Evolutionary conservation across 2,888 invertebrate genomes (phyloP), one percentile per base, ranked within the genome.

Genomic region (Lamellibrachia satsuma): DNA sequence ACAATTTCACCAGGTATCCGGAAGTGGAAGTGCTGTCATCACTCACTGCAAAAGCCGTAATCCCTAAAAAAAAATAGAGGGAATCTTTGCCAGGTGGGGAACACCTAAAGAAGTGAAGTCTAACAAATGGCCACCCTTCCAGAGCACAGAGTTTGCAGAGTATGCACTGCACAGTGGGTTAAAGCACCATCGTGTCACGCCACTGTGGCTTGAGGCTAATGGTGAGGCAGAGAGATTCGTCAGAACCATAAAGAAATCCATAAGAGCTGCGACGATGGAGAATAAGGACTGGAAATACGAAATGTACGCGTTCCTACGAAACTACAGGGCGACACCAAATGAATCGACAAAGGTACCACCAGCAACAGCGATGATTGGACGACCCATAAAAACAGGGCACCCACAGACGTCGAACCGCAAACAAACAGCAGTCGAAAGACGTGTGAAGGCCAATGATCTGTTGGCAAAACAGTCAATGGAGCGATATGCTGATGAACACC

Each of bases 191-290:
- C 7, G 52, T 6, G 52, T 91, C 9, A 91, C 91, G 9, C 55
- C 91, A 55, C n/a, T 91, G 15, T 91, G 91, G 91, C 91, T 55
- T n/a, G 52, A 91, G 55, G 55, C 52, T 15, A 91, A 52, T n/a
- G 90, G 39, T 4, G 75, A 92, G n/a, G 52, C 51, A 75, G 90
- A 92, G 4, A 8, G 7, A n/a, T 75, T 92, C 39, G 22, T 75
- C 22, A 75, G n/a, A 11, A 22, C 75, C 3, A 75, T 75, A 2
- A 75, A 75, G 75, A 75, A 75, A 75, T n/a, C 75, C 15, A 75
- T 75, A 3, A 75, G n/a, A 75, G 22, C 22, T 22, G 75, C 75
- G n/a, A 75, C 22, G 75, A 75, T 75, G 75, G 75, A 75, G 22
- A 75, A 75, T n/a, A 75, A 75, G 75, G 75, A 75, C n/a, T 75